Evolutionary conservation across 2,888 invertebrate genomes (phyloP).

Genomic region (Erpobdella octoculata): DNA sequence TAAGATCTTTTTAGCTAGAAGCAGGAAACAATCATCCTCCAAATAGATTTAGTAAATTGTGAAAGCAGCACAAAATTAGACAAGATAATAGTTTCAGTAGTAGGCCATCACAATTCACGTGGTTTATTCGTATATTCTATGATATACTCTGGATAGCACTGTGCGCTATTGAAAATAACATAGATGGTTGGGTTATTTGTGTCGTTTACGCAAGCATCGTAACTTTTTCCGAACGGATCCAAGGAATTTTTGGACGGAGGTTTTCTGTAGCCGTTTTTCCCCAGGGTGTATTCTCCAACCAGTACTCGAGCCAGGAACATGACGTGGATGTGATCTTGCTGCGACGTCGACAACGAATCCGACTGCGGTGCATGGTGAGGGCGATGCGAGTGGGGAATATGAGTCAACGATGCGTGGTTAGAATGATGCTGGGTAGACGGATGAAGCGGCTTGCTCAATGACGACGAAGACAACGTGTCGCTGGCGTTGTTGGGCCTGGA

Average conservation of each 20-base stretch:
- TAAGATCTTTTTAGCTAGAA: no score
- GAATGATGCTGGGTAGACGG: slow-evolving; percentile 10
- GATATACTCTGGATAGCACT: slow-evolving; percentile 48
- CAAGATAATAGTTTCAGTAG: neutral
- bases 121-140: slow-evolving; percentile 42
- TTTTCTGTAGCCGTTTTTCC: slow-evolving; percentile 41
- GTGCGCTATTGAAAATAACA: slow-evolving; percentile 48
- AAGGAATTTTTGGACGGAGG: slow-evolving; percentile 43
- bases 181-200: slow-evolving; percentile 44
- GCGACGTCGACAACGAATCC: neutral
- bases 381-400: slow-evolving; percentile 10
- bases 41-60: neutral
- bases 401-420: neutral
- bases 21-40: no score
- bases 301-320: slow-evolving; percentile 47
- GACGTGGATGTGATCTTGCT: slow-evolving; percentile 29
- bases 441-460: neutral
- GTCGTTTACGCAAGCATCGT: slow-evolving; percentile 48
- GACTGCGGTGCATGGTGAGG: slow-evolving; percentile 3
- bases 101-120: slow-evolving; percentile 13
- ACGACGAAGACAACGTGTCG: neutral
- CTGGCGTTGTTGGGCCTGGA: neutral
- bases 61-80: slow-evolving; percentile 4
- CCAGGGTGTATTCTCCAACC: slow-evolving; percentile 45
- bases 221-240: slow-evolving; percentile 45